A percentile compares a stretch with the other conserved stretches of the same genome.
Evolutionary conservation across 2,797 vertebrate genomes (phyloP).

Genomic region (Setipinna tenuifilis): DNA sequence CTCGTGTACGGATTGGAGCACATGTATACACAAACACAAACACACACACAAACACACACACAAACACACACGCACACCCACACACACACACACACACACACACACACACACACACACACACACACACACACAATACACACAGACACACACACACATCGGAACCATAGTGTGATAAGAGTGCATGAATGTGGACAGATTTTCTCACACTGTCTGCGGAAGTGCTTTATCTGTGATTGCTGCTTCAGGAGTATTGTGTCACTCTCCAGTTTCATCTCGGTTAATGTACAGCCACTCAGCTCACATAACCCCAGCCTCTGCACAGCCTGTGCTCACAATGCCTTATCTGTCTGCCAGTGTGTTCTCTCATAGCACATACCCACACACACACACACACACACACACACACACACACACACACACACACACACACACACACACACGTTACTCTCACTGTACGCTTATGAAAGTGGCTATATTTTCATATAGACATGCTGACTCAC

Average conservation of each 20-base stretch:
- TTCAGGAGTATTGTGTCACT: slow-evolving; percentile 28
- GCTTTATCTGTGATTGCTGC: neutral
- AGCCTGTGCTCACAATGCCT: slow-evolving; percentile 54
- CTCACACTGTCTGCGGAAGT: slow-evolving; percentile 2
- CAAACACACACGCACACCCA: slow-evolving; percentile 7
- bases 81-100: neutral
- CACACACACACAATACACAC: neutral
- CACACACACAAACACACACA: slow-evolving; percentile 4
- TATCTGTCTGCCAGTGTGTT: slow-evolving; percentile 56
- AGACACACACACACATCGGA: neutral
- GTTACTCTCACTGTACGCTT: neutral
- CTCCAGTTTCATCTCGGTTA: slow-evolving; percentile 45
- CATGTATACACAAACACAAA: neutral
- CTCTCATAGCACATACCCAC: slow-evolving; percentile 35
- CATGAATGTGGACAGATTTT: neutral
- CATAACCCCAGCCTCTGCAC: slow-evolving; percentile 33
- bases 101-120: neutral
- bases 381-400: no score
- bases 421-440: neutral
- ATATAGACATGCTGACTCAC: no score
- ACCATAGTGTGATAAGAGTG: slow-evolving; percentile 1
- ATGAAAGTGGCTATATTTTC: neutral
- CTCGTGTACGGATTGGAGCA: neutral
- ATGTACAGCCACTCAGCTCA: slow-evolving; percentile 54
- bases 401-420: neutral